Evolutionary conservation across 2,113 vertebrate species (phyloP).

Genomic region (Trinectes maculatus): DNA sequence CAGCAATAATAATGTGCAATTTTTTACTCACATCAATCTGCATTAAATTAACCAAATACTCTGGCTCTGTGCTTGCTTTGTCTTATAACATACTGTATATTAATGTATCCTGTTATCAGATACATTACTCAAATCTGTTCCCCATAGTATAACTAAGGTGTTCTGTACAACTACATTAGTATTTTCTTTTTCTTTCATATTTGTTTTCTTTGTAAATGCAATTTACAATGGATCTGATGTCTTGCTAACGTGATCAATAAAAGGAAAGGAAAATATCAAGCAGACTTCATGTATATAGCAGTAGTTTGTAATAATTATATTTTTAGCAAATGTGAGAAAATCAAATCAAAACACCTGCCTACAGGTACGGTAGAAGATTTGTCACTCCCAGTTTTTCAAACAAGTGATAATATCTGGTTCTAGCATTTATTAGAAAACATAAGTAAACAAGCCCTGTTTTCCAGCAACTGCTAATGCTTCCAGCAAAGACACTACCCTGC

Average conservation of each 20-base stretch:
- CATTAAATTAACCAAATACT: conserved; percentile 11
- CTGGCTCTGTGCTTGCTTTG: conserved; percentile 21
- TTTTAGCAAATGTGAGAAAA: background rate
- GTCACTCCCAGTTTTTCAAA: background rate
- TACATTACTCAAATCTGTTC: conserved; percentile 33
- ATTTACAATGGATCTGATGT: conserved; percentile 32
- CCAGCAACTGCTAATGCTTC: conserved; percentile 11
- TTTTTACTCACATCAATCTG: conserved; percentile 50
- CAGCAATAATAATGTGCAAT: conserved; percentile 57
- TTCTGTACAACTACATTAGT: no score
- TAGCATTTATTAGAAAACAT: conserved; percentile 16
- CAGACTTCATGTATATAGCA: conserved; percentile 3
- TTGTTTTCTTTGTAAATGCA: conserved; percentile 4
- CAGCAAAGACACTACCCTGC: conserved; percentile 3
- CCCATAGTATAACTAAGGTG: no score
- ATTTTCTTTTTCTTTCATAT: no score
- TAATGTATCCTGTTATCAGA: conserved; percentile 23
- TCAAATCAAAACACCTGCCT: background rate
- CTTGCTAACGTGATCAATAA: conserved; percentile 64
- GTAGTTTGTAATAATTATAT: background rate
- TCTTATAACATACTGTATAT: conserved; percentile 31
- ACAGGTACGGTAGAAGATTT: background rate
- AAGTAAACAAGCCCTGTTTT: background rate
- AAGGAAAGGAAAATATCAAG: conserved; percentile 49
- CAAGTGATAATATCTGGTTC: background rate